Evolutionary conservation across 1,140 invertebrate species (phyloP), one percentile per base, ranked within the genome.

Genomic region (Achatina immaculata): DNA sequence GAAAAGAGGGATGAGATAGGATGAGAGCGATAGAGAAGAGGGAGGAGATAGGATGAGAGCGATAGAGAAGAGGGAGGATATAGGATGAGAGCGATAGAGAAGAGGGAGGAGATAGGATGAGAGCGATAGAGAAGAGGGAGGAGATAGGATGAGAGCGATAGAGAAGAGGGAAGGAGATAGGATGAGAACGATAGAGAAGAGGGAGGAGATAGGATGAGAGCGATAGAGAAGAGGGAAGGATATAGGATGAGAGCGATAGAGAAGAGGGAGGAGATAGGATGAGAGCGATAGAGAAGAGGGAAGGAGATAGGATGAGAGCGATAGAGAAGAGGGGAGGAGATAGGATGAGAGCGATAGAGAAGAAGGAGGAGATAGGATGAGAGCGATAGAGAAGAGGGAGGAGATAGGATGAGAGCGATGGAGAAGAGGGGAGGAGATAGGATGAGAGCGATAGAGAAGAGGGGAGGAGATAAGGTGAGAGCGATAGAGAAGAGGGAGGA

Each of bases 381-480:
- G 28, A 24, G 38, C 4, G 34, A 11, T 11, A 9, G 7, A 40
- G 68, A 36, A n/a, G 7, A 24, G 38, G 34, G 38, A 21, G n/a
- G 68, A n/a, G 7, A 71, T 21, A 71, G 28, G 34, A 36, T 34
- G 11, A 11, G 34, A 11, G 21, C 11, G 62, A n/a, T 11, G 34
- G 7, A 65, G 24, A 65, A 24, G 34, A 28, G 34, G 62, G 34
- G 7, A 28, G 7, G 36, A 42, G 69, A 72, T 36, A 72, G 69
- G 43, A 38, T 42, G 69, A 72, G 69, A 42, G 69, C 40, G 69
- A 72, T 36, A 72, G 69, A 72, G 36, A 72, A 38, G 14, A 69
- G 14, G 34, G 68, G 36, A 9, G 36, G 28, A 69, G 28, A 9
- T 7, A 9, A 42, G 21, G 68, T 19, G 24, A 24, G 28, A 62